These are phyloP conservation scores for Centropus bengalensis DNA, from an alignment of 2,113 vertebrate genomes.

Conservation along the genomic window DNA sequence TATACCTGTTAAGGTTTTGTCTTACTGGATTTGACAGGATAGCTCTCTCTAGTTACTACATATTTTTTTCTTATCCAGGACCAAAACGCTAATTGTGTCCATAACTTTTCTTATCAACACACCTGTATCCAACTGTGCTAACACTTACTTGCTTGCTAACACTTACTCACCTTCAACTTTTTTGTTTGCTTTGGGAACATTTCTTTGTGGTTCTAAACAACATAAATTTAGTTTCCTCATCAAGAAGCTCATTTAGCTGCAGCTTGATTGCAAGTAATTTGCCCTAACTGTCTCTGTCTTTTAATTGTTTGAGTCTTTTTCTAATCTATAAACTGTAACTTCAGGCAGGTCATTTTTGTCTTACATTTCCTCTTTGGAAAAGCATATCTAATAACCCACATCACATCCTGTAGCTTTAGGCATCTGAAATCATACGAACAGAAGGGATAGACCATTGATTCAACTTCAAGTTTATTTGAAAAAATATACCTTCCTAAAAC, in stretches of 20 bases:
- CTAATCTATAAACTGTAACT: constrained; percentile 82
- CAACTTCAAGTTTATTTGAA: constrained; percentile 54
- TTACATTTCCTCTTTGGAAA: constrained; percentile 70
- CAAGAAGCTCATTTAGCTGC: constrained; percentile 80
- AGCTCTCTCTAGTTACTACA: not conserved
- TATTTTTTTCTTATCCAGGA: not conserved
- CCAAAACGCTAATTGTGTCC: constrained; percentile 20
- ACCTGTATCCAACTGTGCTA: constrained; percentile 57
- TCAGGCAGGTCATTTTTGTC: constrained; percentile 78
- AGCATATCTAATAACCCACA: constrained; percentile 74
- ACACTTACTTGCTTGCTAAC: too few species aligned
- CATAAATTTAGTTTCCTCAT: constrained; percentile 81
- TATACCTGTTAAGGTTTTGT: not conserved
- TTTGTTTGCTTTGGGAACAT: constrained; percentile 57
- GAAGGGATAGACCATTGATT: constrained; percentile 64
- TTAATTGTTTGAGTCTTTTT: constrained; percentile 80
- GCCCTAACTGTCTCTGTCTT: constrained; percentile 77
- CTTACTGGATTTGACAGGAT: not conserved
- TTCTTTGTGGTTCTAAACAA: constrained; percentile 73
- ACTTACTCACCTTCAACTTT: constrained; percentile 75
- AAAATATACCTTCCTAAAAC: constrained; percentile 29
- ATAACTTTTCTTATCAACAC: constrained; percentile 58
- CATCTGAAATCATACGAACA: constrained; percentile 59
- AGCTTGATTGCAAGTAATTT: constrained; percentile 84
- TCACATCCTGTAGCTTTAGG: constrained; percentile 68